Evolutionary conservation across 2,888 invertebrate genomes (phyloP).

Genomic region (Odiellus spinosus): DNA sequence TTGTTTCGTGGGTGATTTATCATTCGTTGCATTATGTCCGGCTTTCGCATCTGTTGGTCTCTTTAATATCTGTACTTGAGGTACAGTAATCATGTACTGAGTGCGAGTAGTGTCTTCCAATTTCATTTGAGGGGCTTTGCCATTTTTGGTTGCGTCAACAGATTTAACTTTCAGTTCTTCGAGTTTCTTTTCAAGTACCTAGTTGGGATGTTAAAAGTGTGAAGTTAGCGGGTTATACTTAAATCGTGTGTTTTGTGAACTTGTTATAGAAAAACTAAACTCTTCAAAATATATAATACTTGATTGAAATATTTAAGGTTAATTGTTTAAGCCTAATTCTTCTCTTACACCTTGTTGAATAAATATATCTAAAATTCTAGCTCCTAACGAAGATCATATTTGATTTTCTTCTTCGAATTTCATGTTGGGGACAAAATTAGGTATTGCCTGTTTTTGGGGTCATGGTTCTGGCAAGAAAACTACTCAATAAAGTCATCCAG

Average conservation of each 20-base stretch:
- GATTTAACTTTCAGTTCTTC: conserved; percentile 13
- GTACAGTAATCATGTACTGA: conserved; percentile 8
- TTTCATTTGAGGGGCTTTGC: conserved; percentile 6
- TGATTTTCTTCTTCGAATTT: too few relatives aligned
- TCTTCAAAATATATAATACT: background rate
- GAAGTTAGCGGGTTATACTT: too few relatives aligned
- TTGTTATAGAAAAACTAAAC: background rate
- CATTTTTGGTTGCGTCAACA: conserved; percentile 1
- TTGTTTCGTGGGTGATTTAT: conserved; percentile 18
- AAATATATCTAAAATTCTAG: too few relatives aligned
- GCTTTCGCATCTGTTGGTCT: conserved; percentile 14
- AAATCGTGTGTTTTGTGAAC: too few relatives aligned
- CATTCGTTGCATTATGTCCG: conserved; percentile 8
- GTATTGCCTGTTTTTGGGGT: too few relatives aligned
- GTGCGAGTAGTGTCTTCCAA: conserved; percentile 13
- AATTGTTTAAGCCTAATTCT: too few relatives aligned
- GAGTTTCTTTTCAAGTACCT: conserved; percentile 18
- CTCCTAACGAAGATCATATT: too few relatives aligned
- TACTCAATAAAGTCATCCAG: too few relatives aligned
- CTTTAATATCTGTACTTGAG: conserved; percentile 18
- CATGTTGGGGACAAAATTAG: too few relatives aligned
- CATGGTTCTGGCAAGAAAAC: too few relatives aligned
- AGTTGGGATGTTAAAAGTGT: too few relatives aligned
- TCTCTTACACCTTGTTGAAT: too few relatives aligned
- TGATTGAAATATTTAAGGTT: conserved; percentile 1